Evolutionary conservation across 2,888 invertebrate genomes (phyloP), one percentile per base, ranked within the genome.

Genomic region (Merodon equestris): DNA sequence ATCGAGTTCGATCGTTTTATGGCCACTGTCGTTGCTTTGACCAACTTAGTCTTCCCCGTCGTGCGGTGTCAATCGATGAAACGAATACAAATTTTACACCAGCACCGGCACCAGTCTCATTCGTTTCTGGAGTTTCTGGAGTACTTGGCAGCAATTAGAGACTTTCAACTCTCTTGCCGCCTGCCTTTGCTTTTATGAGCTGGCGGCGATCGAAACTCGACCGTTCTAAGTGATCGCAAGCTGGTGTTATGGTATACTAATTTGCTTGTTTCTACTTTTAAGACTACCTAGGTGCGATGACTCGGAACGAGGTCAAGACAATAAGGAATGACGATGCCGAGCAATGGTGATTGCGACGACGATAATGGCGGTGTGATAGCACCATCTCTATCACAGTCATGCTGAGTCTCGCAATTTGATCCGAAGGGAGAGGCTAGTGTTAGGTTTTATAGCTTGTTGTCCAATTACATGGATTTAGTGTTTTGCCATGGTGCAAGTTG

Each of bases 1-100:
- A 64, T 74, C 73, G 64, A 68, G 50, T 70, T 73, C 74, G 79
- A 79, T 74, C 79, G 73, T 53, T 79, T 79, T 64, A 70, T 70
- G 15, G 73, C 50, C 67, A 19, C 15, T 5, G 5, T 51, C 27
- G 18, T 14, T 45, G 15, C 14, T 13, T 13, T 45, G 4, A 9
- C 47, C 38, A 38, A n/a, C 10, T 53, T 19, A 10, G 57, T 56
- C 13, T 58, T 61, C 27, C 38, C 36, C 38, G 77, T 77, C 77
- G 77, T 77, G 77, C 77, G 57, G 63, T 77, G 73, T 77, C 72
- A 77, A 73, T 77, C 67, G 67, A 48, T 61, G 44, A 45, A 67
- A 61, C 38, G 76, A 60, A 60, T 76, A 63, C 72, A 72, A 72
- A 67, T 77, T 61, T 63, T 58, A 50, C 36, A 70, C 19, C 75